Base-by-base conservation (phyloP, 2,888 invertebrate genomes). In the Tenthredo notha region DNA sequence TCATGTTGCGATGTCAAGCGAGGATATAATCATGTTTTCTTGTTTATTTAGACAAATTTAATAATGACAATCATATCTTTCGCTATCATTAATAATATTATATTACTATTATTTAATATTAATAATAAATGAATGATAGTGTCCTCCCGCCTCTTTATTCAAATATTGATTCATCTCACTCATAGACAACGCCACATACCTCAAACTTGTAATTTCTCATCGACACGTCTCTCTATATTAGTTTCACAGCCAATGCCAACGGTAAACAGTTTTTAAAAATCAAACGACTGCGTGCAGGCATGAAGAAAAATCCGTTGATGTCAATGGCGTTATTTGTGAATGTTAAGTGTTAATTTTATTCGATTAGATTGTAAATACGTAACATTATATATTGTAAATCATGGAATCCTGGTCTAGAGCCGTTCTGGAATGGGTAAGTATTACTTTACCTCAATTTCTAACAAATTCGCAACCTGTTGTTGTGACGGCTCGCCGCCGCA, bases 341-440 rank as follows among this genome's bases (percentile, higher is more conserved):
- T 74, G 25, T 74, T 74, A 2, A 74, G 7, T 21, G 72, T 74
- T 43, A 7, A 43, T 74, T 74, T 74, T 74, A 74, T 21, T 74
- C 40, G 43, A 7, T 37, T n/a, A 7, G 3, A 25, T 10, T 67
- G 65, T 83, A 70, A 67, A 70, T 70, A 58, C 18, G 50, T 50
- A 21, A 67, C 12, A 50, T 18, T 83, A 33, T 83, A 67, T 43
- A 43, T 65, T 43, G 18, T 25, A 18, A 10, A 83, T 47, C 9
- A 83, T 83, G 83, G 67, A 67, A 18, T 40, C 83, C n/a, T 83
- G 83, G 83, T 67, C 83, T 7, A 47, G 33, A 25, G 65, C 83
- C 18, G 50, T 83, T 83, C 67, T 83, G 18, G 83, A 83, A 70
- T 83, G 83, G 83, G 83, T 83, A 70, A 67, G 67, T 25, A 65